Percentiles rank a stretch among this genome's conserved stretches.
Conservation (phyloP, 1,140 invertebrate genomes). For the Pogonognathellus flavescens region DNA sequence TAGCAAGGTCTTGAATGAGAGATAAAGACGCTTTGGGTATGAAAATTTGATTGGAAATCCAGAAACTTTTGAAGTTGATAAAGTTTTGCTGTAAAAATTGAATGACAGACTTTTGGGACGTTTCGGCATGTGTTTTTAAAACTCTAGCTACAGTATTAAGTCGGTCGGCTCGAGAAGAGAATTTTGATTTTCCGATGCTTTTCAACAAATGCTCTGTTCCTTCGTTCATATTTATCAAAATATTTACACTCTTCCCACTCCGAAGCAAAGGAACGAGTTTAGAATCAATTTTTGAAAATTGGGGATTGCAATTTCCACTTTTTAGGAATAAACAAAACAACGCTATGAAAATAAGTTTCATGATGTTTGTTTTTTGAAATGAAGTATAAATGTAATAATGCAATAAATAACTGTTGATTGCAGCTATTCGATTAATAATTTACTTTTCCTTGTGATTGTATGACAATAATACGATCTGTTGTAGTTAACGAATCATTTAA, state of each 20-base stretch:
- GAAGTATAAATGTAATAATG: too few species aligned
- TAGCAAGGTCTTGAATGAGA: background rate
- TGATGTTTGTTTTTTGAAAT: too few species aligned
- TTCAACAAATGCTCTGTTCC: background rate
- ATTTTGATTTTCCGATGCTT: background rate
- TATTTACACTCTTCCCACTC: background rate
- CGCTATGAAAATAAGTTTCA: too few species aligned
- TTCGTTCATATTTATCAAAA: background rate
- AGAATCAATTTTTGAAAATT: background rate
- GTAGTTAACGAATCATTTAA: too few species aligned
- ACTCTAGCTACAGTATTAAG: background rate
- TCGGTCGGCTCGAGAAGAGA: background rate
- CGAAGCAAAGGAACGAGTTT: background rate
- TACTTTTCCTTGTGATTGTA: too few species aligned
- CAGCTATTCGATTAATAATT: too few species aligned
- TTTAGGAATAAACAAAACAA: too few species aligned
- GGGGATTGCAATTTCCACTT: background rate
- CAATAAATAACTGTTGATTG: too few species aligned
- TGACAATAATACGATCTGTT: too few species aligned
- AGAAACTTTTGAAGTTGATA: background rate
- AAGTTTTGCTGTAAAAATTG: background rate
- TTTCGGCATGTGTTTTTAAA: background rate
- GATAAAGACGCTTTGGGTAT: background rate
- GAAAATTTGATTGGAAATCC: slow-evolving; percentile 42
- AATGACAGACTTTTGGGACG: background rate